Evolutionary conservation across 2,888 invertebrate genomes (phyloP).

Genomic region (Callosobruchus maculatus): DNA sequence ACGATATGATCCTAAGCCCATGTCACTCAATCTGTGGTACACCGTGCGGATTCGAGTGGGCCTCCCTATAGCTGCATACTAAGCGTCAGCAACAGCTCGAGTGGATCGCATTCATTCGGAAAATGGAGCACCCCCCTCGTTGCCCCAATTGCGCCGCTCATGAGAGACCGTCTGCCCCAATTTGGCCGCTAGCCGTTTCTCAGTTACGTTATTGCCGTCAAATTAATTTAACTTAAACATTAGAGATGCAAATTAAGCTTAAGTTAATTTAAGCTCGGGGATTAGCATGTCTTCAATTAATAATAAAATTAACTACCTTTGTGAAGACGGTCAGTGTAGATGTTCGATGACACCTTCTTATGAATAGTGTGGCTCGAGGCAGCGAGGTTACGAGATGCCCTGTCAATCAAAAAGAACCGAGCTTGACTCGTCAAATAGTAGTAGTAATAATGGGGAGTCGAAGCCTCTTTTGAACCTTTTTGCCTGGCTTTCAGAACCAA

Average conservation of each 20-base stretch:
- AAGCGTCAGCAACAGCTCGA: too few relatives aligned
- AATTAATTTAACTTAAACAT: slow-evolving; percentile 38
- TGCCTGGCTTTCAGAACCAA: too few relatives aligned
- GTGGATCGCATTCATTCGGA: too few relatives aligned
- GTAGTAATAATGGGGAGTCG: too few relatives aligned
- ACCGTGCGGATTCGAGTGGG: too few relatives aligned
- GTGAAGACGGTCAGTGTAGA: slow-evolving; percentile 25
- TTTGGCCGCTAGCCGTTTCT: slow-evolving; percentile 1
- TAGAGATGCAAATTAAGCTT: slow-evolving; percentile 38
- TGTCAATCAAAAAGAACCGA: neutral
- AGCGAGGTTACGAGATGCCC: neutral
- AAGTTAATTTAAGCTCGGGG: slow-evolving; percentile 37
- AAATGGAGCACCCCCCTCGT: neutral
- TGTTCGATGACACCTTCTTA: slow-evolving; percentile 29
- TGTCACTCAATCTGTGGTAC: too few relatives aligned
- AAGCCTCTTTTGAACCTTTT: too few relatives aligned
- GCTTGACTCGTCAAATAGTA: too few relatives aligned
- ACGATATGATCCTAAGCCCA: too few relatives aligned
- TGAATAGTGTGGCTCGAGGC: neutral
- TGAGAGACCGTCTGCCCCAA: neutral
- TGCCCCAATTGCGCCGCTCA: neutral
- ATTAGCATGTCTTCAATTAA: slow-evolving; percentile 36
- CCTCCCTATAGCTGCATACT: too few relatives aligned
- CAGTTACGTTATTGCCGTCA: slow-evolving; percentile 38
- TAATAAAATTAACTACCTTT: slow-evolving; percentile 32